A percentile compares a stretch with the other conserved stretches of the same genome.
Evolutionary conservation across 2,113 vertebrate genomes (phyloP).

Genomic region (Thamnaconus septentrionalis): DNA sequence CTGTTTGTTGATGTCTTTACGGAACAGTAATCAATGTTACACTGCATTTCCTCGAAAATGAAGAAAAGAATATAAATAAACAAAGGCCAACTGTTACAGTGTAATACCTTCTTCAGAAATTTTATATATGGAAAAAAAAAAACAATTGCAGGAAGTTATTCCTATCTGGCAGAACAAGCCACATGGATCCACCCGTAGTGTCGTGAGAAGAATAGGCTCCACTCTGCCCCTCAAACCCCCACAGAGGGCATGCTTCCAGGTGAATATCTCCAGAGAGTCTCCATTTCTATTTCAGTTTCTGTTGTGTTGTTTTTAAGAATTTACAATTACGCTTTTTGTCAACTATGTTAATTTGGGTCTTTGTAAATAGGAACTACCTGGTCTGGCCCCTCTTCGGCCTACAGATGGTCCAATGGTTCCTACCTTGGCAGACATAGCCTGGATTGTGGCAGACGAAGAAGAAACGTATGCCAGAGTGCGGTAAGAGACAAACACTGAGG

Average conservation of each 20-base stretch:
- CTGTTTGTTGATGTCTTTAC: neutral
- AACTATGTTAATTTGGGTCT: slow-evolving; percentile 8
- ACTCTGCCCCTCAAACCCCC: slow-evolving; percentile 93
- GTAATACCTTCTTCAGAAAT: neutral
- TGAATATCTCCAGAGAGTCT: slow-evolving; percentile 52
- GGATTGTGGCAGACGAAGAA: slow-evolving; percentile 96
- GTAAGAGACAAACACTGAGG: slow-evolving; percentile 57
- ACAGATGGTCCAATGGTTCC: slow-evolving; percentile 87
- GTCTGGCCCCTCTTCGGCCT: slow-evolving; percentile 80
- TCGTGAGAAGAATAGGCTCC: slow-evolving; percentile 94
- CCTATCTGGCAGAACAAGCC: slow-evolving; percentile 99
- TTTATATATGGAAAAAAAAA: no score
- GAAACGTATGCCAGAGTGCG: slow-evolving; percentile 96
- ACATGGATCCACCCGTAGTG: slow-evolving; percentile 90
- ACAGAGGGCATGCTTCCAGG: slow-evolving; percentile 92
- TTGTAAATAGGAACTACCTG: slow-evolving; percentile 82
- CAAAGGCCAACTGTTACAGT: neutral
- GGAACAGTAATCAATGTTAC: neutral
- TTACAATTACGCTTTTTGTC: neutral
- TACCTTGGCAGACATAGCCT: slow-evolving; percentile 95
- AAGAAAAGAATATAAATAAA: neutral
- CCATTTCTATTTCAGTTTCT: no score
- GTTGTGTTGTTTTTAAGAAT: no score
- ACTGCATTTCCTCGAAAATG: neutral
- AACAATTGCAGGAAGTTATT: slow-evolving; percentile 78